Conservation (phyloP, 2,113 vertebrate species). For the Zosterops pallidus region DNA sequence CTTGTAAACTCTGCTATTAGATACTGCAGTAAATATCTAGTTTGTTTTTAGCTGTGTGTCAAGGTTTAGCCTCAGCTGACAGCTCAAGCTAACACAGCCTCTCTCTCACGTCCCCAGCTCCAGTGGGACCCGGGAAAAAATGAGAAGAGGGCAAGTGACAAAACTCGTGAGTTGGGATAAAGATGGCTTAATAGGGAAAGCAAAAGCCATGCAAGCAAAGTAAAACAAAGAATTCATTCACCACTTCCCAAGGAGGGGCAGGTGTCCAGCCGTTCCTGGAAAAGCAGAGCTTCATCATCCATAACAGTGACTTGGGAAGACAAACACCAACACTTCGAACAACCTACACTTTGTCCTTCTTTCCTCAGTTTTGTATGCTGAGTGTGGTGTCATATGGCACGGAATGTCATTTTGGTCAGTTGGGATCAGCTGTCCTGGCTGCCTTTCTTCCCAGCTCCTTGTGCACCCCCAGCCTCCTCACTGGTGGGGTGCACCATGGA, state of each 20-base stretch:
- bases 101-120: rapidly evolving
- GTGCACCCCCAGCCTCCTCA: background rate
- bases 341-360: background rate
- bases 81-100: rapidly evolving
- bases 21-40: background rate
- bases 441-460: background rate
- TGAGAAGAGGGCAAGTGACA: background rate
- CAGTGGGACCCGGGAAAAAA: background rate
- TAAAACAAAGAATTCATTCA: background rate
- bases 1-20: background rate
- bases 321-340: rapidly evolving
- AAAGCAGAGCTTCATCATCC: background rate
- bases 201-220: background rate
- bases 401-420: background rate
- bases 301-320: background rate
- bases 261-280: background rate
- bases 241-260: rapidly evolving
- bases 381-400: background rate
- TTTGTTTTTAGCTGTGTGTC: background rate
- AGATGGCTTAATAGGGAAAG: rapidly evolving
- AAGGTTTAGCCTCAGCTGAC: background rate
- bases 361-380: background rate
- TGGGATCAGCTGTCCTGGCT: background rate
- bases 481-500: background rate
- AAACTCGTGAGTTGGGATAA: background rate